Evolutionary conservation across 2,888 invertebrate species (phyloP).

Genomic region (Meiosimyza platycephala): DNA sequence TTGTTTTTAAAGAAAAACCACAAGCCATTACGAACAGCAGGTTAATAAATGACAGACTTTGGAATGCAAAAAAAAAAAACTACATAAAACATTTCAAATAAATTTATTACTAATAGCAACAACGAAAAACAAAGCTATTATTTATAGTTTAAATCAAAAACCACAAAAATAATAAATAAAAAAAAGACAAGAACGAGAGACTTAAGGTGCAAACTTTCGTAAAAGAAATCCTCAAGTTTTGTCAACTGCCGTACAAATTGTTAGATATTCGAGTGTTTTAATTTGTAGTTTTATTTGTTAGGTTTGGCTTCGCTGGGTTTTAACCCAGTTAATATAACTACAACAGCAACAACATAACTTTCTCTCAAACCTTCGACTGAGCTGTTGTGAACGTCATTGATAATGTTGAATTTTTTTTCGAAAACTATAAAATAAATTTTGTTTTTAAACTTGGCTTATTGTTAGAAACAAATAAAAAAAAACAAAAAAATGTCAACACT

Average conservation of each 20-base stretch:
- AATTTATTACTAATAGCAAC: not conserved
- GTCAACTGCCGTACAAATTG: not conserved
- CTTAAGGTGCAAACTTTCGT: conserved; percentile 24
- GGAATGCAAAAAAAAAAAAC: conserved; percentile 2
- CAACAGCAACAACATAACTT: too few relatives aligned
- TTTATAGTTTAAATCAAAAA: conserved; percentile 2
- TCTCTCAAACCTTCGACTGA: too few relatives aligned
- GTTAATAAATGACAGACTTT: too few relatives aligned
- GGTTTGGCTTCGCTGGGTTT: too few relatives aligned
- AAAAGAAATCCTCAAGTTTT: conserved; percentile 4
- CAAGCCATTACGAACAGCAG: too few relatives aligned
- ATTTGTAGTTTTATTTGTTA: too few relatives aligned
- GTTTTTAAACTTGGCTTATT: not conserved
- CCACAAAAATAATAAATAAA: not conserved
- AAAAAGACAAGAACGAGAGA: not conserved
- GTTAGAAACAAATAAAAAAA: conserved; percentile 3
- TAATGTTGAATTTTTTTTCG: too few relatives aligned
- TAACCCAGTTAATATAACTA: too few relatives aligned
- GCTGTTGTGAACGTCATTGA: too few relatives aligned
- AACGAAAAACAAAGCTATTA: not conserved
- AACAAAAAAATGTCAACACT: not conserved
- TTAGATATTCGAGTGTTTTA: too few relatives aligned
- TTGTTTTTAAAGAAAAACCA: too few relatives aligned
- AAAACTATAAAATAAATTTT: conserved; percentile 1
- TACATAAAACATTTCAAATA: not conserved